phyloP scores from a whole-genome alignment of 2,113 vertebrate genomes.

The Centropus unirufus region DNA sequence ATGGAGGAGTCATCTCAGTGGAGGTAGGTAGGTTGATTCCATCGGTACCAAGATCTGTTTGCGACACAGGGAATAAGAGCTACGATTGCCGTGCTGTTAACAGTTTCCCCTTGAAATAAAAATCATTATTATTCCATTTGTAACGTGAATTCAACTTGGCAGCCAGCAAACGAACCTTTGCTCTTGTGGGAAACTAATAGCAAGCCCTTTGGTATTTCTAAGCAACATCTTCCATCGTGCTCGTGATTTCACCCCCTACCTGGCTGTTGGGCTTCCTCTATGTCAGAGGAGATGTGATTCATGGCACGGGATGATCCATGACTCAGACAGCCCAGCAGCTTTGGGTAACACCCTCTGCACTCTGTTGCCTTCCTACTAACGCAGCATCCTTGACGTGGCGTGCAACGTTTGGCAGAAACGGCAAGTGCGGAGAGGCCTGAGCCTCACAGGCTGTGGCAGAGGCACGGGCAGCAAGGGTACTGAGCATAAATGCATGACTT shows the following conservation, averaged over 20 bases:
- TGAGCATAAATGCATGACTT: rapidly evolving
- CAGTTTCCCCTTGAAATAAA: neutral
- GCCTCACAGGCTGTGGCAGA: neutral
- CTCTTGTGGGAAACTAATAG: neutral
- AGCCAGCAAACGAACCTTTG: neutral
- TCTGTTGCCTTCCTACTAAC: neutral
- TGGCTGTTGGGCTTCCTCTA: neutral
- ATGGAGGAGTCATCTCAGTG: conserved; percentile 65
- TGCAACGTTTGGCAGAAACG: neutral
- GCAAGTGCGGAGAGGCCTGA: neutral
- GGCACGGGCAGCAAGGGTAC: neutral
- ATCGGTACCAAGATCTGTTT: conserved; percentile 81
- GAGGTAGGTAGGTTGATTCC: conserved; percentile 83
- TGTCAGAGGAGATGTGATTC: neutral
- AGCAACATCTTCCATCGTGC: neutral
- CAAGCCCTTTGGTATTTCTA: neutral
- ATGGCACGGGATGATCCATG: neutral
- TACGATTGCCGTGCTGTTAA: neutral
- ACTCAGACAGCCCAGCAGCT: neutral
- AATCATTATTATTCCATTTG: neutral
- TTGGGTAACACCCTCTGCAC: neutral
- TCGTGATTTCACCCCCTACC: neutral
- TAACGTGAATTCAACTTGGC: neutral
- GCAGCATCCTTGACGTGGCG: neutral
- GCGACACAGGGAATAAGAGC: neutral